These are phyloP conservation scores for Intellagama lesueurii DNA, from an alignment of 2,797 vertebrate genomes.

Conservation along the genomic window DNA sequence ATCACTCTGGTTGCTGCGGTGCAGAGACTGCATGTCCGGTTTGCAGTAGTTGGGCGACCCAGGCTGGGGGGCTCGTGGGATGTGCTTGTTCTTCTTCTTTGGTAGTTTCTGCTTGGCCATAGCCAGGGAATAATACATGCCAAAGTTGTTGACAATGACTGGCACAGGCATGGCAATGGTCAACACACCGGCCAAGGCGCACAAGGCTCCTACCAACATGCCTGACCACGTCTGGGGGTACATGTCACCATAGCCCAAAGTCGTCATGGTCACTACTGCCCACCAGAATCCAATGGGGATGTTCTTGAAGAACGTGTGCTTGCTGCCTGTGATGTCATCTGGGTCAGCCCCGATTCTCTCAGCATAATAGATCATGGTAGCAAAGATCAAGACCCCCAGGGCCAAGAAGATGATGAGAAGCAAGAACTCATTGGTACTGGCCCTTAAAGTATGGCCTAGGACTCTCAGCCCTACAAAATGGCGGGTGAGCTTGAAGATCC, in stretches of 20 bases:
- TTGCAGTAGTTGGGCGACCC: constrained; percentile 81
- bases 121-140: constrained; percentile 80
- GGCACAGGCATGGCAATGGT: constrained; percentile 84
- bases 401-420: constrained; percentile 81
- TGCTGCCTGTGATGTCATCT: constrained; percentile 76
- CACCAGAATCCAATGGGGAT: constrained; percentile 83
- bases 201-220: constrained; percentile 79
- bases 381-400: constrained; percentile 79
- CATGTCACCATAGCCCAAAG: constrained; percentile 82
- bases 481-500: constrained; percentile 80
- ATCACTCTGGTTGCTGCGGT: constrained; percentile 61
- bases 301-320: constrained; percentile 81
- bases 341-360: constrained; percentile 81
- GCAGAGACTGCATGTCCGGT: constrained; percentile 70
- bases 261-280: constrained; percentile 82
- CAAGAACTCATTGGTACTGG: constrained; percentile 82
- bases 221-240: constrained; percentile 81
- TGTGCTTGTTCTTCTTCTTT: constrained; percentile 82
- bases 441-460: constrained; percentile 77
- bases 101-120: constrained; percentile 83
- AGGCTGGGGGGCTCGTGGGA: constrained; percentile 78
- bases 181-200: constrained; percentile 78
- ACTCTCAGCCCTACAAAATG: constrained; percentile 80
- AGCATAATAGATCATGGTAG: constrained; percentile 81
- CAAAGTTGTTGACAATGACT: constrained; percentile 82